These are phyloP conservation scores for Lontra canadensis DNA, from an alignment of 2,113 vertebrate species.

Conservation along the genomic window DNA sequence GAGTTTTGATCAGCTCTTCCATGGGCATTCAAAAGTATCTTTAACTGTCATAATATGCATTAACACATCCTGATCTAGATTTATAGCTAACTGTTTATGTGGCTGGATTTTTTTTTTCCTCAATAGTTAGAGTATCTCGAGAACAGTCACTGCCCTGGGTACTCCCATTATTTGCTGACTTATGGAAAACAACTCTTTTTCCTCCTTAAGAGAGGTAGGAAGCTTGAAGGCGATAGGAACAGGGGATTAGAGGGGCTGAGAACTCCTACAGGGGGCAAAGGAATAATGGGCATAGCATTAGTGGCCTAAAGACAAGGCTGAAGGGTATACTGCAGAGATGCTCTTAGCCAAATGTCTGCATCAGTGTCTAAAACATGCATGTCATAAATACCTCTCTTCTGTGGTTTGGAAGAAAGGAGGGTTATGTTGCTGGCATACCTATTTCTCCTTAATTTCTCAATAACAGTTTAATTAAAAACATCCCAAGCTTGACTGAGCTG, in stretches of 20 bases:
- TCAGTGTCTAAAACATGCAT: background rate
- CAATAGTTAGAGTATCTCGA: background rate
- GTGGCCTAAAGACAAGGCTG: background rate
- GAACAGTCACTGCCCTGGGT: background rate
- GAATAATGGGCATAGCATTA: background rate
- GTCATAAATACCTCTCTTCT: constrained; percentile 35
- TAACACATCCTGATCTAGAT: background rate
- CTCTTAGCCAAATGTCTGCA: background rate
- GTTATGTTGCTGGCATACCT: background rate
- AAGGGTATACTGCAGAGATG: background rate
- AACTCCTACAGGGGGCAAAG: background rate
- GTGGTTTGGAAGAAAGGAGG: constrained; percentile 53
- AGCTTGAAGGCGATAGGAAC: background rate
- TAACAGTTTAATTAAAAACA: constrained; percentile 56
- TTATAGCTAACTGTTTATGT: background rate
- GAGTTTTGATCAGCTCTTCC: background rate
- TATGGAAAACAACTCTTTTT: background rate
- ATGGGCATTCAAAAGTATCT: background rate
- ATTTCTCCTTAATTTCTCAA: constrained; percentile 40
- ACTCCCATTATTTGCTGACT: background rate
- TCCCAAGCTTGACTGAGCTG: constrained; percentile 18
- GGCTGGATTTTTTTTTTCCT: background rate
- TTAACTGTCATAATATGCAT: background rate
- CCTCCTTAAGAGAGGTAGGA: background rate
- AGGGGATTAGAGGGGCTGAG: background rate